A percentile compares a stretch with the other conserved stretches of the same genome.
These are phyloP conservation scores for Halesus radiatus DNA, from an alignment of 1,140 invertebrate species.

Conservation along the genomic window DNA sequence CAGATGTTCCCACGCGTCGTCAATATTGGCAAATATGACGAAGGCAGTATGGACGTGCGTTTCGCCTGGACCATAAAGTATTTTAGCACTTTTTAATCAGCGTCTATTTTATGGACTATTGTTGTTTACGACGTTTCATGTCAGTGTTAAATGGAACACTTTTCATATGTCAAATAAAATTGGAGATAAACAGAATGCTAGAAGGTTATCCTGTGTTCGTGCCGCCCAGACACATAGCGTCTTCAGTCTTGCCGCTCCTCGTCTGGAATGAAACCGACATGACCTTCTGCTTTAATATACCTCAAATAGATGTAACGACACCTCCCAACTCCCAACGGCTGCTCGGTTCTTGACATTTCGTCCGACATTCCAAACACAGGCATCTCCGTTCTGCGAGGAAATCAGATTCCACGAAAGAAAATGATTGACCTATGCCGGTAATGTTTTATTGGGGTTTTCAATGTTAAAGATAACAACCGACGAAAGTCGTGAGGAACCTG, in stretches of 20 bases:
- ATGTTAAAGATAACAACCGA: conserved; percentile 23
- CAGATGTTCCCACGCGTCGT: too few species aligned
- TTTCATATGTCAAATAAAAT: conserved; percentile 23
- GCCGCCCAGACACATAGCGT: conserved; percentile 21
- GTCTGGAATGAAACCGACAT: conserved; percentile 30
- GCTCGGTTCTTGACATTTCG: conserved; percentile 40
- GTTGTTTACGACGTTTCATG: neutral
- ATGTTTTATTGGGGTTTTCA: conserved; percentile 27
- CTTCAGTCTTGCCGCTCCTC: conserved; percentile 28
- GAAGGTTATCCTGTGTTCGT: conserved; percentile 16
- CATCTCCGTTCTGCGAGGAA: conserved; percentile 39
- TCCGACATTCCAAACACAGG: conserved; percentile 3
- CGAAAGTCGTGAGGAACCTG: too few species aligned
- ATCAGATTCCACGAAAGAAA: conserved; percentile 21
- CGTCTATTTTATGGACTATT: neutral
- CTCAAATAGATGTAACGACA: conserved; percentile 38
- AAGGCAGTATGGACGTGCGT: too few species aligned
- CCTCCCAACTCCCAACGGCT: conserved; percentile 32
- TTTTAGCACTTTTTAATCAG: conserved; percentile 6
- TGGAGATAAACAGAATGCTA: conserved; percentile 6
- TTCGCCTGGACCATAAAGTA: neutral
- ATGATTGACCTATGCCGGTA: conserved; percentile 24
- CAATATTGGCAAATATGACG: too few species aligned
- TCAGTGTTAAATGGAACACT: neutral
- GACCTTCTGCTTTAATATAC: conserved; percentile 38